Conservation (phyloP, 2,888 invertebrate genomes). For the Limenitis arthemis region DNA sequence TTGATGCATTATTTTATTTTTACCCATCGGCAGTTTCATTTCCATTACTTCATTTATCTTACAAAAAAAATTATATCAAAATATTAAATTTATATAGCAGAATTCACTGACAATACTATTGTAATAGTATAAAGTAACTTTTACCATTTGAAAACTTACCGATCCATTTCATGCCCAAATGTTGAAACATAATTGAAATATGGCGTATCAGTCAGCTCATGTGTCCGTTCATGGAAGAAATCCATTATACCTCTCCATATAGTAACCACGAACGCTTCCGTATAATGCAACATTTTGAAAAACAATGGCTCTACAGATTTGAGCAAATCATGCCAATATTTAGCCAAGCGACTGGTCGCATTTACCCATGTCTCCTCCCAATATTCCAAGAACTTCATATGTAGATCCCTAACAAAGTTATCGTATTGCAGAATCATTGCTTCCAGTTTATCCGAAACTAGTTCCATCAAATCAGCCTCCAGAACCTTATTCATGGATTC, state of each 20-base stretch:
- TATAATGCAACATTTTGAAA: constrained; percentile 81
- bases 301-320: constrained; percentile 85
- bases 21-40: no score
- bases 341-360: constrained; percentile 73
- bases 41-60: no score
- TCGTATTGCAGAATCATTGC: constrained; percentile 83
- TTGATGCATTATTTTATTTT: no score
- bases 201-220: constrained; percentile 84
- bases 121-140: no score
- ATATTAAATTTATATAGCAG: no score
- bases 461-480: constrained; percentile 82
- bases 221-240: constrained; percentile 85
- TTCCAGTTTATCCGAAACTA: constrained; percentile 78
- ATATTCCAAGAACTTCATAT: constrained; percentile 74
- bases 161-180: constrained; percentile 85
- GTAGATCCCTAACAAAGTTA: constrained; percentile 82
- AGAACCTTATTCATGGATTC: constrained; percentile 78
- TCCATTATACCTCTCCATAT: constrained; percentile 82
- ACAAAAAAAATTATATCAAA: no score
- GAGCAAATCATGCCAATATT: constrained; percentile 81
- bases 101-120: no score
- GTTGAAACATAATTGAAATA: constrained; percentile 86
- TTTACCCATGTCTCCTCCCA: constrained; percentile 84
- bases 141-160: no score
- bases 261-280: constrained; percentile 81